These are phyloP conservation scores for Salmo trutta DNA, from an alignment of 2,797 vertebrate species.

Conservation along the genomic window DNA sequence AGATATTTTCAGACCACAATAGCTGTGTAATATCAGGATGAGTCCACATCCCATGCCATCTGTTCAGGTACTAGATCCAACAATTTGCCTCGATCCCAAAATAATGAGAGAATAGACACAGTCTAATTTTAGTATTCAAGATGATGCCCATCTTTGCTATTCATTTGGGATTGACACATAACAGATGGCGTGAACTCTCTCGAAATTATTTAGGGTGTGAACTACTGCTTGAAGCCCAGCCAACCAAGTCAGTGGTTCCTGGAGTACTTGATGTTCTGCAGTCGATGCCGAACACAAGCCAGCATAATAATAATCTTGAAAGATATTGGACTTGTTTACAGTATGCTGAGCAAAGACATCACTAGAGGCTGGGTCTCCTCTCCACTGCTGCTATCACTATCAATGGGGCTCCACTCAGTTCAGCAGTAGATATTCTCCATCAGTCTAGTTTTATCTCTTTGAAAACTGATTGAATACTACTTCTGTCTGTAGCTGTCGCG, in stretches of 20 bases:
- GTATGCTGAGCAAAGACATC: constrained; percentile 30
- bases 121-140: constrained; percentile 19
- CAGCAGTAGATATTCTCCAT: constrained; percentile 1
- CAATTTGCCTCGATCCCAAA: background rate
- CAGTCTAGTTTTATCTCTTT: constrained; percentile 38
- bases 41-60: background rate
- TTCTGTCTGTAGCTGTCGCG: background rate
- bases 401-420: background rate
- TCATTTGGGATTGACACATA: constrained; percentile 4
- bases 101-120: background rate
- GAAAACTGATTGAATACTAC: constrained; percentile 6
- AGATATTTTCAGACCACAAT: background rate
- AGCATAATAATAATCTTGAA: constrained; percentile 30
- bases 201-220: constrained; percentile 18
- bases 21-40: background rate
- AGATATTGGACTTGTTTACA: constrained; percentile 30
- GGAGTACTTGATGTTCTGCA: constrained; percentile 22
- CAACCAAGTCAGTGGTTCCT: background rate
- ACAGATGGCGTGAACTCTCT: background rate
- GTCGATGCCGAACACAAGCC: background rate
- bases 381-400: constrained; percentile 12
- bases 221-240: constrained; percentile 19
- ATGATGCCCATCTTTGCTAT: background rate
- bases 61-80: background rate
- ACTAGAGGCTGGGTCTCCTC: background rate